phyloP scores from a whole-genome alignment of 2,113 vertebrate species.

The Antigone vipio region DNA sequence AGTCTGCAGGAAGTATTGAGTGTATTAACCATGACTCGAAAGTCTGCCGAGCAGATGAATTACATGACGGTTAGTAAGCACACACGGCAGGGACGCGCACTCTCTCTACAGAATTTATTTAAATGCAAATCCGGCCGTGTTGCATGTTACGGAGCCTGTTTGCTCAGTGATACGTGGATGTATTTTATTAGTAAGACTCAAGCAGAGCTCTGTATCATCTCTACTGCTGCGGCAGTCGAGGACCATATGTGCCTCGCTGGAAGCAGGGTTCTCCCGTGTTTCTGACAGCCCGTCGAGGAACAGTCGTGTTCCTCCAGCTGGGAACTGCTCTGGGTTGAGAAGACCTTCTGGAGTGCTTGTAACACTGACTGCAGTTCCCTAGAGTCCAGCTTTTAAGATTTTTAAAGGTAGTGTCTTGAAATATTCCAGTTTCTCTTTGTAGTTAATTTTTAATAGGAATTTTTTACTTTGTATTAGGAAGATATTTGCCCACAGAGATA shows the following conservation, averaged over 20 bases:
- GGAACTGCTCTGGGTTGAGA: not conserved
- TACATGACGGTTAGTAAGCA: not conserved
- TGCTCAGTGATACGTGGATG: not conserved
- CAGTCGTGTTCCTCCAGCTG: not conserved
- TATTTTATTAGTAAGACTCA: not conserved
- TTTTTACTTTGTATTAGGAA: not conserved
- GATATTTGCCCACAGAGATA: not conserved
- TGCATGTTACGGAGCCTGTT: not conserved
- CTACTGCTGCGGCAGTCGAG: not conserved
- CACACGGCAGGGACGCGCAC: fast-evolving
- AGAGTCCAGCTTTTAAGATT: not conserved
- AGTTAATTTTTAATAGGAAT: not conserved
- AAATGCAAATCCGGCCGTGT: fast-evolving
- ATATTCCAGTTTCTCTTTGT: not conserved
- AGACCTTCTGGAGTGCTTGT: not conserved
- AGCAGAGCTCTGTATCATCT: not conserved
- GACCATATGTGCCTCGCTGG: not conserved
- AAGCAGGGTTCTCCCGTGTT: not conserved
- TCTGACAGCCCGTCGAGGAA: not conserved
- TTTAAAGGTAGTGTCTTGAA: not conserved
- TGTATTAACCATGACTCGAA: not conserved
- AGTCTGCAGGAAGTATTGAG: not conserved
- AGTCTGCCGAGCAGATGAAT: not conserved
- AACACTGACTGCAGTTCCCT: not conserved
- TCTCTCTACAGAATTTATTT: not conserved